A percentile compares a stretch with the other conserved stretches of the same genome.
Evolutionary conservation across 2,888 invertebrate genomes (phyloP).

Genomic region (Calliscelio sp.): DNA sequence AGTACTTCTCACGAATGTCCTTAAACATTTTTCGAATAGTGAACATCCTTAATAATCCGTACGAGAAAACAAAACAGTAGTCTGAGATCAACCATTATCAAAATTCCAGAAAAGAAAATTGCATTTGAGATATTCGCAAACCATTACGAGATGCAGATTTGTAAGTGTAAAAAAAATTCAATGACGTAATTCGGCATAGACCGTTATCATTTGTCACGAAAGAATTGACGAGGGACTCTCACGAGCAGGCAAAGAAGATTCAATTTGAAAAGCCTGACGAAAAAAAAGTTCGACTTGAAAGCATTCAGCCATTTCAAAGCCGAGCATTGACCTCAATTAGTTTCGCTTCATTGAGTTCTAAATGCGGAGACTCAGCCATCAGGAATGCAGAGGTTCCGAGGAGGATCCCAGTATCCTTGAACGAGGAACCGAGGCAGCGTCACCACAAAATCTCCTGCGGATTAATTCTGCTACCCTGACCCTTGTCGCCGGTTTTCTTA

Average conservation of each 20-base stretch:
- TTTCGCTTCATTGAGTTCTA: constrained; percentile 86
- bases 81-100: no score
- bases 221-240: background rate
- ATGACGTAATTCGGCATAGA: background rate
- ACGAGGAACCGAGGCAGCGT: constrained; percentile 72
- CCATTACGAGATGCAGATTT: background rate
- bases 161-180: background rate
- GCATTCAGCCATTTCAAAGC: constrained; percentile 22
- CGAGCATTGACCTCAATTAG: constrained; percentile 81
- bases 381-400: constrained; percentile 82
- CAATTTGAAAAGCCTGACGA: background rate
- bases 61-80: background rate
- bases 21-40: constrained; percentile 42
- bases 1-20: constrained; percentile 57
- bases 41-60: constrained; percentile 33
- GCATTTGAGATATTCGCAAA: background rate
- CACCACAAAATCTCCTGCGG: constrained; percentile 78
- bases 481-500: constrained; percentile 85
- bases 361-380: constrained; percentile 84
- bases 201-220: background rate
- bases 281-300: constrained; percentile 16
- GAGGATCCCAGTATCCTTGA: constrained; percentile 80
- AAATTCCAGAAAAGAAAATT: no score
- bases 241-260: background rate
- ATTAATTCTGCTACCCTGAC: constrained; percentile 85